Base-by-base conservation (phyloP, 23 tunicate species). In the Oikopleura vanhoeffeni region DNA sequence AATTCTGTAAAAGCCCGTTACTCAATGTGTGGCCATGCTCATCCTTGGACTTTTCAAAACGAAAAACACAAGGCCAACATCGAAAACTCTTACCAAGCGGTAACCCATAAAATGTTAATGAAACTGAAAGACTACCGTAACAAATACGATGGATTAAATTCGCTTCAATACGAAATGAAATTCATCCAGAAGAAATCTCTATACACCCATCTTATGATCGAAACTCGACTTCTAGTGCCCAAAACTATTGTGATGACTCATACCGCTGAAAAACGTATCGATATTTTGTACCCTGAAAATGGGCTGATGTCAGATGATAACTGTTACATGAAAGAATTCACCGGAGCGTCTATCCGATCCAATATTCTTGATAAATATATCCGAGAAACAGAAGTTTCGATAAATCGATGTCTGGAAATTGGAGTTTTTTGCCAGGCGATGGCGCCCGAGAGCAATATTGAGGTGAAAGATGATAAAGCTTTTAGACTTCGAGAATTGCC, bases 11-110 rank as follows among this genome's bases (percentile, higher is more conserved):
- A n/a, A 49, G 79, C 79, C 34, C 79, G 79, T 18, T 71, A 71
- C 79, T 13, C 79, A 71, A 71, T 71, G 79, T 71, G 79, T 32
- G 79, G 79, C 2, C 79, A 71, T 30, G 79, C 79, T 18, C 79
- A 71, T 71, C 79, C 79, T 18, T 71, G 79, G 79, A 71, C 79
- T 32, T 71, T 71, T 32, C 79, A 71, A 71, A 71, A 71, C 32
- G 79, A 71, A 71, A 71, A 71, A 71, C 79, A 71, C 79, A 71
- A 71, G 38, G 79, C 79, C 3, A 3, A 28, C 79, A 71, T 71
- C 32, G 79, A 71, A 71, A 71, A 71, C 35, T 13, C 34, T 2
- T 71, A 71, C 32, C 64, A 49, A 24, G 79, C 79, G 79, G 79
- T 71, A 30, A 71, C 79, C 32, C 79, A 71, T 71, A 71, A 71